phyloP scores from a whole-genome alignment of 2,888 invertebrate genomes.

The Spicauda simplicius region DNA sequence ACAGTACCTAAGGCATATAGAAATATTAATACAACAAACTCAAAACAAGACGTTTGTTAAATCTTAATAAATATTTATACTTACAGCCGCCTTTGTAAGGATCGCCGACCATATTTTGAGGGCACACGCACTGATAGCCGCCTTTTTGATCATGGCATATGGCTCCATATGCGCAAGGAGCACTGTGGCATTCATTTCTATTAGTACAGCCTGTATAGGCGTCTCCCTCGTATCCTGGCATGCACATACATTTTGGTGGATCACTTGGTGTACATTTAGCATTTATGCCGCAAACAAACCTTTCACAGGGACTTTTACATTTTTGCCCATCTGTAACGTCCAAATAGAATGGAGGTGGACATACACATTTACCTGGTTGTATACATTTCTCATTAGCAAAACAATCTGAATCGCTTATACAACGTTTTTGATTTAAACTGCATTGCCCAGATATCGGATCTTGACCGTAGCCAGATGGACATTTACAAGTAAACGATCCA shows the following conservation, averaged over 20 bases:
- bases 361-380: conserved; percentile 95
- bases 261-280: conserved; percentile 95
- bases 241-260: conserved; percentile 95
- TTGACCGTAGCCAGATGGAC: conserved; percentile 92
- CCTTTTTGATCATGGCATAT: conserved; percentile 95
- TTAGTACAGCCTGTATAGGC: conserved; percentile 93
- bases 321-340: conserved; percentile 92
- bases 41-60: not conserved
- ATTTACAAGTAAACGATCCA: conserved; percentile 92
- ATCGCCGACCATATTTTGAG: conserved; percentile 92
- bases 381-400: conserved; percentile 94
- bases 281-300: conserved; percentile 95
- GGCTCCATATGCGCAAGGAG: conserved; percentile 95
- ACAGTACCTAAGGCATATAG: conserved; percentile 57
- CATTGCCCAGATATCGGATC: conserved; percentile 93
- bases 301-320: conserved; percentile 96
- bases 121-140: conserved; percentile 93
- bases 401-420: conserved; percentile 93
- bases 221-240: conserved; percentile 94
- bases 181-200: conserved; percentile 93
- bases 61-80: conserved; percentile 38
- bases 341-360: conserved; percentile 95
- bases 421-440: conserved; percentile 92
- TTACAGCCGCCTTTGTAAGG: conserved; percentile 93
- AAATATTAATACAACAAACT: not conserved